Conservation (phyloP, 1,140 invertebrate species). For the Araneus ventricosus region DNA sequence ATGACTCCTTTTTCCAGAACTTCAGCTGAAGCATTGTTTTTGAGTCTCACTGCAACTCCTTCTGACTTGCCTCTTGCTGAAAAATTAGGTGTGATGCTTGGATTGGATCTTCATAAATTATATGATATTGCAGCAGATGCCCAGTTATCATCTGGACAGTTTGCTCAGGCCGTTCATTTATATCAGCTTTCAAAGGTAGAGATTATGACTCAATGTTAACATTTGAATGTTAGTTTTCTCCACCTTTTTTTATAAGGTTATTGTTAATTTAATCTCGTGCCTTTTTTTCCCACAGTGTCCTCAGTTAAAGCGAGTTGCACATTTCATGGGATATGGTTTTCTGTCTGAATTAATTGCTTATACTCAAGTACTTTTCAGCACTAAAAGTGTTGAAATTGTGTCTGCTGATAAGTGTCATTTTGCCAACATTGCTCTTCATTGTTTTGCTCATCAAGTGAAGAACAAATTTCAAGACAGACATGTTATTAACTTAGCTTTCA, state of each 20-base stretch:
- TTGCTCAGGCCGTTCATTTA: conserved; percentile 85
- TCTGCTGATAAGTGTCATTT: conserved; percentile 85
- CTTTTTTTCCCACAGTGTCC: conserved; percentile 81
- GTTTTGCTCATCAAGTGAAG: conserved; percentile 84
- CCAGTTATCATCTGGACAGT: conserved; percentile 84
- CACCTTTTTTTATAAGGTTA: not conserved
- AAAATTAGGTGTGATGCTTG: conserved; percentile 79
- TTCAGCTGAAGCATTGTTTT: conserved; percentile 85
- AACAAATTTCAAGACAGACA: conserved; percentile 78
- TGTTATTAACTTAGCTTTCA: conserved; percentile 75
- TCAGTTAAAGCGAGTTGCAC: conserved; percentile 86
- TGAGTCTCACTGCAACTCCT: conserved; percentile 78
- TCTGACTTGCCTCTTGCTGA: conserved; percentile 78
- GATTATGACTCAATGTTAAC: not conserved
- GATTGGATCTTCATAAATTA: conserved; percentile 85
- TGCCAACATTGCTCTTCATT: conserved; percentile 86
- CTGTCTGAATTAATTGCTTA: conserved; percentile 86
- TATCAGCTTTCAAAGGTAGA: conserved; percentile 87
- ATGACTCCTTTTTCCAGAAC: conserved; percentile 79
- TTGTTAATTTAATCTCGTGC: not conserved
- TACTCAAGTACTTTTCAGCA: conserved; percentile 82
- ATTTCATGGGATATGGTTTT: conserved; percentile 87
- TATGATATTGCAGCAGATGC: conserved; percentile 88
- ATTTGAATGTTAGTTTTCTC: not conserved
- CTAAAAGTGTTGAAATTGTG: conserved; percentile 83